Evolutionary conservation across 2,797 vertebrate species (phyloP), one percentile per base, ranked within the genome.

Genomic region (Chaunax sp.): DNA sequence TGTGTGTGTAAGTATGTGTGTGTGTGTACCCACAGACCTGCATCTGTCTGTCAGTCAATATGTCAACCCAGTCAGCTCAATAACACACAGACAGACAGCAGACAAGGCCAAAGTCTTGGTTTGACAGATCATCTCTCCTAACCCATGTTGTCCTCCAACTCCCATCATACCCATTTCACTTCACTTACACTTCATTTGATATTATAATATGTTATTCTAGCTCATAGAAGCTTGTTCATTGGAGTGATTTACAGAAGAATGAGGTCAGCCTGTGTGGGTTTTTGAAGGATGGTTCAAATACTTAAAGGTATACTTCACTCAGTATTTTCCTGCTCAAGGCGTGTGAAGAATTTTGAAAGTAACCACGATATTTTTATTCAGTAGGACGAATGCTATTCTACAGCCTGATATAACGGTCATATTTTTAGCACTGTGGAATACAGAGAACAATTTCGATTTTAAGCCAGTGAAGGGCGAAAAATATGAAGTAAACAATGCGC

Each of bases 21-120:
- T 68, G 15, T 47, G 52, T 37, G 72, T 84, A 82, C 89, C 86
- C 2, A 64, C 80, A 81, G 68, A 78, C 74, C 75, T 84, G 69
- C 85, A 80, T 92, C 89, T 92, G 90, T 94, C 91, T 93, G 82
- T 94, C 90, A 92, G 82, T 94, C 90, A 92, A 91, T 95, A 93
- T 95, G 92, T 95, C 91, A 88, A 92, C 93, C 82, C 89, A 3
- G 5, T 41, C 14, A 64, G 76, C 87, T 91, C 87, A 83, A 82
- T 78, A 65, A 68, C 59, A 53, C 79, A 73, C 51, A 63, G 69
- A 55, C 47, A 75, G 69, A 45, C 59, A 75, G 65, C 56, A 65
- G 61, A 62, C 64, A 18, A 55, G 64, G 83, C 88, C 82, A 83
- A 88, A 84, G 82, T 87, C 86, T 64, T 46, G 67, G 81, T 92